phyloP scores from a whole-genome alignment of 2,888 invertebrate genomes.

The Melanargia galathea region DNA sequence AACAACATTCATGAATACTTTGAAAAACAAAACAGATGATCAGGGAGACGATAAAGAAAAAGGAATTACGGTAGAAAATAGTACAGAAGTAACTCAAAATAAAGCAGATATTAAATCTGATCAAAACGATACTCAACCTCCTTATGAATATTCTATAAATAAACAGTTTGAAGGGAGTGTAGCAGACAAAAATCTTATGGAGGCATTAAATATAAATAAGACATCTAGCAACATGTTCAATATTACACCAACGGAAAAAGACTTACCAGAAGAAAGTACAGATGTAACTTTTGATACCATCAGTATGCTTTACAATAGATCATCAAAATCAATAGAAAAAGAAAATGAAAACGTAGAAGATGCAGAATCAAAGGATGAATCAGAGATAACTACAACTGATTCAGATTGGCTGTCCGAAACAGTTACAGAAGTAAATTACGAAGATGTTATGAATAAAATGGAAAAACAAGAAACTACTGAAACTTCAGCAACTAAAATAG shows the following conservation, averaged over 20 bases:
- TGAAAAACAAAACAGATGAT: slow-evolving; percentile 27
- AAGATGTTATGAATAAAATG: slow-evolving; percentile 58
- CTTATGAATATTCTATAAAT: slow-evolving; percentile 49
- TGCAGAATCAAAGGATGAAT: slow-evolving; percentile 45
- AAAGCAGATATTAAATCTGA: slow-evolving; percentile 1
- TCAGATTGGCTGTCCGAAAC: slow-evolving; percentile 70
- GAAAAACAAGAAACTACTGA: slow-evolving; percentile 59
- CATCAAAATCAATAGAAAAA: slow-evolving; percentile 64
- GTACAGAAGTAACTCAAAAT: slow-evolving; percentile 9
- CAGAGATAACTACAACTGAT: slow-evolving; percentile 49
- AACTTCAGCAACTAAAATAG: slow-evolving; percentile 51
- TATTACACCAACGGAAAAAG: slow-evolving; percentile 35
- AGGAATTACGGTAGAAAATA: slow-evolving; percentile 24
- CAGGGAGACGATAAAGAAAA: slow-evolving; percentile 19
- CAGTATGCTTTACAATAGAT: slow-evolving; percentile 63
- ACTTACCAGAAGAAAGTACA: slow-evolving; percentile 47
- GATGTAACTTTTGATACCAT: slow-evolving; percentile 69
- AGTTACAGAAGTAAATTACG: slow-evolving; percentile 63
- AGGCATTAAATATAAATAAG: slow-evolving; percentile 49
- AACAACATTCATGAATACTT: slow-evolving; percentile 28
- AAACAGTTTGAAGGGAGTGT: slow-evolving; percentile 46
- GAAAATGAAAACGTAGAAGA: slow-evolving; percentile 40
- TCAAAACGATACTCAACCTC: slow-evolving; percentile 35
- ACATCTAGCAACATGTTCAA: slow-evolving; percentile 17
- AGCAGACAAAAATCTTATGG: slow-evolving; percentile 52